These are phyloP conservation scores for Trichogramma dendrolimi DNA, from an alignment of 2,888 invertebrate genomes.

Conservation along the genomic window DNA sequence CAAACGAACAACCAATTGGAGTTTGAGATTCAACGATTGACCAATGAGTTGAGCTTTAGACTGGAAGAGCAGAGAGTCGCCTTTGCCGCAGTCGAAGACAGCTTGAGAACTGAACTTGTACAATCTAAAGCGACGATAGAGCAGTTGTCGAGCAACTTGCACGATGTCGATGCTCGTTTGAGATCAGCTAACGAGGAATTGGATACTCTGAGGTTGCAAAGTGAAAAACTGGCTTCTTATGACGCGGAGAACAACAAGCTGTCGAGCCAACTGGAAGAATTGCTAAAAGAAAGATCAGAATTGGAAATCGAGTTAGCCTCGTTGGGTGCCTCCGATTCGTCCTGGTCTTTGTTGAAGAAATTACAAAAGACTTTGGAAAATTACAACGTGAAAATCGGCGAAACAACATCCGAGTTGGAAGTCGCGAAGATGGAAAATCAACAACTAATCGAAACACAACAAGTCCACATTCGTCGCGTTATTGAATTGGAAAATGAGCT, in stretches of 20 bases:
- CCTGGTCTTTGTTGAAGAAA: not conserved
- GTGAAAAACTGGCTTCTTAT: constrained; percentile 21
- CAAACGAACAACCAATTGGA: not conserved
- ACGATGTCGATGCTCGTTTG: constrained; percentile 27
- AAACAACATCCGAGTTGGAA: constrained; percentile 18
- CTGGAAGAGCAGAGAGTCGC: constrained; percentile 22
- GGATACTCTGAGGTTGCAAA: constrained; percentile 13
- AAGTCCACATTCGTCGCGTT: constrained; percentile 32
- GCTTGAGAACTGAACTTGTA: constrained; percentile 26
- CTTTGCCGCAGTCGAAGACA: constrained; percentile 27
- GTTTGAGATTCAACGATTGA: constrained; percentile 22
- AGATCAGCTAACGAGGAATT: constrained; percentile 22
- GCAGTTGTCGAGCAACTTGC: constrained; percentile 25
- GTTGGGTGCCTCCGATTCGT: not conserved
- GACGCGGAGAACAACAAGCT: constrained; percentile 22
- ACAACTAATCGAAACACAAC: constrained; percentile 29
- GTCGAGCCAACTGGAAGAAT: constrained; percentile 21
- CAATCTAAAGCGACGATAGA: constrained; percentile 27
- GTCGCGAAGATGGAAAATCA: constrained; percentile 29
- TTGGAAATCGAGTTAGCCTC: constrained; percentile 15
- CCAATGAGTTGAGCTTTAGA: constrained; percentile 20
- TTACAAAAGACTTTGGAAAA: constrained; percentile 8
- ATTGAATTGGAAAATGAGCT: constrained; percentile 34
- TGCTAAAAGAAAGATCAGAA: not conserved
- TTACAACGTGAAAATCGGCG: not conserved